Evolutionary conservation across 2,888 invertebrate genomes (phyloP), one percentile per base, ranked within the genome.

Genomic region (Iphiclides podalirius): DNA sequence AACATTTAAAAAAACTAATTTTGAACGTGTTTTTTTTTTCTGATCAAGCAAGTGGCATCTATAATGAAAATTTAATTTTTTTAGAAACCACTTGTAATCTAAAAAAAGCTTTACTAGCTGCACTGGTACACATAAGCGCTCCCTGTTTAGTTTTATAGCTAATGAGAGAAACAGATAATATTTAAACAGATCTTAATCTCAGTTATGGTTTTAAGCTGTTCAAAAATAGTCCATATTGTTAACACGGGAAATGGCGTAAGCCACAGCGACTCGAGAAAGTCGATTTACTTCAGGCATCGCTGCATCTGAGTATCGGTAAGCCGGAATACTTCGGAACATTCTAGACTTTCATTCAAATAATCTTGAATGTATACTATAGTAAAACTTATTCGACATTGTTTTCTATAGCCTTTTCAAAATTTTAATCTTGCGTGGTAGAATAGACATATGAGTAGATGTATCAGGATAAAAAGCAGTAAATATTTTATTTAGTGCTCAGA

Each of bases 231-330:
- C 3, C 6, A 20, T 20, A 6, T 6, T 4, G 4, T 20, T 20
- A 20, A 4, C 20, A 20, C 20, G 3, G 20, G 20, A 20, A 4
- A 20, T 6, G 20, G 52, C 58, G 55, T 60, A 61, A 63, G 60
- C 58, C 52, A 16, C 46, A 42, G 38, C 55, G 55, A 57, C 59
- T 56, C 44, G 52, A 47, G 47, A 61, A 65, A 66, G 60, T 61
- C 64, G 58, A 70, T 67, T 68, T 70, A 67, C 63, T 60, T 57
- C 54, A 45, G 13, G 39, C 28, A 28, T 9, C 41, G 35, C 33
- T 39, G 43, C 35, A 55, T 17, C 48, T 34, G 43, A 23, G 43
- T 39, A 15, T 31, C 38, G 23, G 13, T 39, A 37, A 42, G 42
- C 11, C 35, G 44, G 17, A 38, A 20, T 44, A 26, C 36, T 45